These are phyloP conservation scores for Lepidotrigona ventralis DNA, from an alignment of 1,140 invertebrate genomes.

Conservation along the genomic window DNA sequence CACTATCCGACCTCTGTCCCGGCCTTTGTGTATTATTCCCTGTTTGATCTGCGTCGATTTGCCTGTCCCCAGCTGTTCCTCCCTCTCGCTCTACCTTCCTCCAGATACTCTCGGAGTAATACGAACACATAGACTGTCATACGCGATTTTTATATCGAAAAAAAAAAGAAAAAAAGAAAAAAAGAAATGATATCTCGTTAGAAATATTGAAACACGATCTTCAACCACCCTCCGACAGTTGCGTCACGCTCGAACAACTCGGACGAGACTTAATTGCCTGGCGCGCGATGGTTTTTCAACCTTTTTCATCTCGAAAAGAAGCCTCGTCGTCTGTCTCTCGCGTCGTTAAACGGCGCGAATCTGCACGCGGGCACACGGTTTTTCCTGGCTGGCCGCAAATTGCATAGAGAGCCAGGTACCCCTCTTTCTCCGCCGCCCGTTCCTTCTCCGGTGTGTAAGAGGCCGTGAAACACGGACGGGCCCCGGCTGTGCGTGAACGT, in stretches of 20 bases:
- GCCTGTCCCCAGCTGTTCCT: too few species aligned
- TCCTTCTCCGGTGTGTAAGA: constrained; percentile 31
- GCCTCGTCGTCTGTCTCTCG: not conserved
- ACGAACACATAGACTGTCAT: too few species aligned
- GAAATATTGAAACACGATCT: too few species aligned
- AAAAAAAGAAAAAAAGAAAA: too few species aligned
- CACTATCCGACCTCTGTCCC: too few species aligned
- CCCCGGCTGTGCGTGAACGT: not conserved
- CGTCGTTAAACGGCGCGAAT: too few species aligned
- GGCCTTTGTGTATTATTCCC: constrained; percentile 14
- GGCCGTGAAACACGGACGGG: constrained; percentile 36
- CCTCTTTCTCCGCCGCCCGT: not conserved
- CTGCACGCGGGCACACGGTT: constrained; percentile 37
- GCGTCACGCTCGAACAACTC: not conserved
- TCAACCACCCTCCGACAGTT: not conserved
- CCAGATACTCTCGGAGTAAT: too few species aligned
- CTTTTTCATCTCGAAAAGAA: not conserved
- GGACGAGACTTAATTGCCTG: constrained; percentile 9
- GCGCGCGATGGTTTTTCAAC: not conserved
- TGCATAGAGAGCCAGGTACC: constrained; percentile 48
- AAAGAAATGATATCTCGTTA: too few species aligned
- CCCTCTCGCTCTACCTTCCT: too few species aligned
- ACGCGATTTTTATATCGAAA: too few species aligned
- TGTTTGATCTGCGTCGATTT: constrained; percentile 6
- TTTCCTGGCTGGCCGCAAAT: constrained; percentile 48